Evolutionary conservation across 2,797 vertebrate species (phyloP), one percentile per base, ranked within the genome.

Genomic region (Toxotes lorentzi): DNA sequence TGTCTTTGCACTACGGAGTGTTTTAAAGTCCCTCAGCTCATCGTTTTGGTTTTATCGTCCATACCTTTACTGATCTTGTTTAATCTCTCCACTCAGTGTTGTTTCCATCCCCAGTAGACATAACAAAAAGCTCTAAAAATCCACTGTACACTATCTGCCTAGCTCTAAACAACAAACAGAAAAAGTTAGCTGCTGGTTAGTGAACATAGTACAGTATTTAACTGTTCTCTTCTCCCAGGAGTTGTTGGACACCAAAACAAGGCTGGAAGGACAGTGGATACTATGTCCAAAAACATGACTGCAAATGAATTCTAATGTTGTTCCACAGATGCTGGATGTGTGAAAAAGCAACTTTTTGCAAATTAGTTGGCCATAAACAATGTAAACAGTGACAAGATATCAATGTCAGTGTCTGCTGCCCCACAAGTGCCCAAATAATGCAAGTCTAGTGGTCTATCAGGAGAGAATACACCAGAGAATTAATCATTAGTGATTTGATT

Each of bases 191-290:
- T 0, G 32, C 14, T 54, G 32, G 23, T 24, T 35, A 14, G 54
- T 58, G 54, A 11, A 70, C 4, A 32, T 16, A 16, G 4, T 13
- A 9, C 7, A 61, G 27, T 3, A 21, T 24, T 32, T 40, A 48
- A 16, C 21, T 58, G 35, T 1, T n/a, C 38, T 23, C 41, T 41
- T 10, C 0, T 0, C 1, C 51, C 1, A 23, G 43, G 70, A 27
- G 27, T 27, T 27, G 27, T 27, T 70, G 0, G 50, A 71, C 57
- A 71, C 38, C 45, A 66, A 77, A 70, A 57, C 57, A 59, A 7
- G 47, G 50, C 2, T 7, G 34, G 59, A 34, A 63, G 30, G 0
- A 47, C 19, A 64, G 19, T 27, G 4, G 11, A 24, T 4, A 40
- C 48, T 41, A n/a, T 45, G 21, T 14, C 21, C 17, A 67, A 17